Percentiles rank a stretch among this genome's conserved stretches.
phyloP scores from a whole-genome alignment of 2,888 invertebrate genomes.

The Coelogynopora nodosa region DNA sequence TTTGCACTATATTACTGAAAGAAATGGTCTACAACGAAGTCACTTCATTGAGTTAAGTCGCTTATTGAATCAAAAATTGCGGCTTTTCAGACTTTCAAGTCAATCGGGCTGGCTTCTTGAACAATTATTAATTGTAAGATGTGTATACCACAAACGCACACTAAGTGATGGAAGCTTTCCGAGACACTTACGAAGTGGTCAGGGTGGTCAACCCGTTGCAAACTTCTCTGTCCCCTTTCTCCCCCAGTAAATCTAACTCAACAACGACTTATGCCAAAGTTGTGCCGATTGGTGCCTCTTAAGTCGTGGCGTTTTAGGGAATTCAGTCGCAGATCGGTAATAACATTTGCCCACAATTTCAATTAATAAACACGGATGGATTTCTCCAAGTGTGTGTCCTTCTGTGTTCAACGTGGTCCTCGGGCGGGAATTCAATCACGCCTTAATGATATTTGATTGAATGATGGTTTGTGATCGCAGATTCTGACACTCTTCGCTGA shows the following conservation, averaged over 20 bases:
- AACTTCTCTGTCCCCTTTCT: neutral
- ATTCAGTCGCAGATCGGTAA: neutral
- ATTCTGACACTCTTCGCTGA: neutral
- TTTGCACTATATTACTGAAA: neutral
- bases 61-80: slow-evolving; percentile 28
- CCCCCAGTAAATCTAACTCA: neutral
- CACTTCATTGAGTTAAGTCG: slow-evolving; percentile 19
- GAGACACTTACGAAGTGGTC: too few species aligned
- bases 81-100: slow-evolving; percentile 28
- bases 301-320: neutral
- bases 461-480: slow-evolving; percentile 21
- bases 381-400: neutral
- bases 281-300: neutral
- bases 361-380: slow-evolving; percentile 19
- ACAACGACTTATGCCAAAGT: neutral
- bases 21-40: neutral
- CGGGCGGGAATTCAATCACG: slow-evolving; percentile 18
- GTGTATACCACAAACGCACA: neutral
- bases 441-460: slow-evolving; percentile 28
- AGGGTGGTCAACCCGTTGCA: neutral
- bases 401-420: neutral
- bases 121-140: neutral
- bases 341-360: slow-evolving; percentile 23
- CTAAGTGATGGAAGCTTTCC: neutral
- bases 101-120: neutral